Conservation (phyloP, 2,113 vertebrate species). For the Lucifuga dentata region DNA sequence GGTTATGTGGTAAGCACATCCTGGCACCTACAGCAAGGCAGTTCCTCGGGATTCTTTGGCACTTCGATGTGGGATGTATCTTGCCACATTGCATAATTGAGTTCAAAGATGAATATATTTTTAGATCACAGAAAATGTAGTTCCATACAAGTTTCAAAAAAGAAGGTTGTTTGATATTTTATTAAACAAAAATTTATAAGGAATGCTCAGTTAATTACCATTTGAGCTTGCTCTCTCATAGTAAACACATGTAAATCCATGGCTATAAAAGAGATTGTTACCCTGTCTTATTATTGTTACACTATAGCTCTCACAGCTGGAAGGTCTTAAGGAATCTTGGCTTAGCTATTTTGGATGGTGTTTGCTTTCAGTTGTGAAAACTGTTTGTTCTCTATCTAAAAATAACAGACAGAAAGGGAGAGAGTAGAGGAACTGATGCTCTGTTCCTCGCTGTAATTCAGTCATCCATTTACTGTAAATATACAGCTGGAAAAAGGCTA, state of each 20-base stretch:
- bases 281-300: slow-evolving; percentile 45
- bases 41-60: not conserved
- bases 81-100: no score
- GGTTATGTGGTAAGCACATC: slow-evolving; percentile 5
- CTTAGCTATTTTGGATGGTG: slow-evolving; percentile 37
- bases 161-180: slow-evolving; percentile 5
- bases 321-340: slow-evolving; percentile 62
- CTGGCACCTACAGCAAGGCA: slow-evolving; percentile 8
- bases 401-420: slow-evolving; percentile 54
- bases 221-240: slow-evolving; percentile 24
- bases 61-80: slow-evolving; percentile 11
- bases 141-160: not conserved
- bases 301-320: slow-evolving; percentile 60
- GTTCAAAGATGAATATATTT: not conserved
- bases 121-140: slow-evolving; percentile 5
- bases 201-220: slow-evolving; percentile 31
- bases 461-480: slow-evolving; percentile 75
- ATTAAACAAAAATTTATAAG: not conserved
- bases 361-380: slow-evolving; percentile 65
- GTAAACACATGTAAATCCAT: slow-evolving; percentile 55
- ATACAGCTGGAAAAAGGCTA: slow-evolving; percentile 65
- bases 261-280: slow-evolving; percentile 44
- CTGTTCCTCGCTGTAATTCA: slow-evolving; percentile 62
- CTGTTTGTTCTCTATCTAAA: slow-evolving; percentile 65
- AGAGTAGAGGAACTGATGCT: slow-evolving; percentile 50